Conservation (phyloP, 2,113 vertebrate genomes). For the Calidris pugnax region DNA sequence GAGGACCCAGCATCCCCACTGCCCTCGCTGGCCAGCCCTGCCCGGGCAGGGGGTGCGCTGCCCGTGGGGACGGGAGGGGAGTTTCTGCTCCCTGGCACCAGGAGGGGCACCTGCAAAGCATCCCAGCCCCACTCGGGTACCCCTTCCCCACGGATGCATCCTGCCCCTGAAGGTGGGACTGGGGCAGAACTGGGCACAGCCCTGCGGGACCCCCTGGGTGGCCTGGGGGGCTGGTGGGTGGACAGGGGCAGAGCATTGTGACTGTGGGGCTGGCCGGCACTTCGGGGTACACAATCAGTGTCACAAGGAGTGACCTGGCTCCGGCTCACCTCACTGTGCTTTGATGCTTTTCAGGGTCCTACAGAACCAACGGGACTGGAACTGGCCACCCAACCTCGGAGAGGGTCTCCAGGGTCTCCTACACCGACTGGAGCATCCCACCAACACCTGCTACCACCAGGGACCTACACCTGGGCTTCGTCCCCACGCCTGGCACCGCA, state of each 20-base stretch:
- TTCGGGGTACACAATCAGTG: fast-evolving
- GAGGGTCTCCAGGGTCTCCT: fast-evolving
- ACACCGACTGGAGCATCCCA: background rate
- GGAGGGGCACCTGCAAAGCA: background rate
- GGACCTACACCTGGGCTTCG: background rate
- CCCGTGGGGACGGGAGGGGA: background rate
- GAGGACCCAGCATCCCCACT: background rate
- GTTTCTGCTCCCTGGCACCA: background rate
- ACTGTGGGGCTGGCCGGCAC: fast-evolving
- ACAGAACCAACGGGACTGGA: background rate
- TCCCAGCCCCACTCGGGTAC: background rate
- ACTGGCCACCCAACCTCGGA: fast-evolving
- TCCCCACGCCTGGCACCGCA: background rate
- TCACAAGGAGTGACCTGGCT: fast-evolving
- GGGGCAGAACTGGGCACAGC: background rate
- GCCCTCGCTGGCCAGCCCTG: background rate
- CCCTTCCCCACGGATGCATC: background rate
- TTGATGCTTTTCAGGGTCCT: background rate
- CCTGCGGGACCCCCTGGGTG: fast-evolving
- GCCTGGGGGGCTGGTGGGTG: background rate
- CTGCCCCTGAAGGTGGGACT: background rate
- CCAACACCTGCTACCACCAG: background rate
- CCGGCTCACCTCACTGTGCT: fast-evolving
- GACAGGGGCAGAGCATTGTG: fast-evolving
- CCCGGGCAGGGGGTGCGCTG: background rate